These are phyloP conservation scores for Tenthredo notha DNA, from an alignment of 2,888 invertebrate species.

Conservation along the genomic window DNA sequence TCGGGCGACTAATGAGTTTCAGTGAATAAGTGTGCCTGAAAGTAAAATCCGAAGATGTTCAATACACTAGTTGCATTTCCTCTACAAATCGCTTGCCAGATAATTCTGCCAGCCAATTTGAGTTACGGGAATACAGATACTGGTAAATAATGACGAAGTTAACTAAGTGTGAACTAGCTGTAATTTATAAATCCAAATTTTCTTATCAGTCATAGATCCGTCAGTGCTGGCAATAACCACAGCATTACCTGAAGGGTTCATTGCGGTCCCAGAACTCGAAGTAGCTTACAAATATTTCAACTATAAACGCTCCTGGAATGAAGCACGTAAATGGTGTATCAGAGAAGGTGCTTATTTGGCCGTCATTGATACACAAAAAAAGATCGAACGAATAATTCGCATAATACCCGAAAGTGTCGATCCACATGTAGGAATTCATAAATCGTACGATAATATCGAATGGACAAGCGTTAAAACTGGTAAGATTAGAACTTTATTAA, in stretches of 20 bases:
- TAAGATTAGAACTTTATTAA: neutral
- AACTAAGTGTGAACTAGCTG: too few species aligned
- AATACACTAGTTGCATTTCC: neutral
- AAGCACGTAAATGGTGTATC: neutral
- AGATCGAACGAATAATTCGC: neutral
- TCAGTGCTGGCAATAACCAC: too few species aligned
- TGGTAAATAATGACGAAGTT: neutral
- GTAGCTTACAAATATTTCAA: neutral
- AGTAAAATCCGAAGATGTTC: neutral
- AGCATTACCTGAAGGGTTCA: too few species aligned
- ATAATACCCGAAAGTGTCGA: neutral
- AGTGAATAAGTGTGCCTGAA: neutral
- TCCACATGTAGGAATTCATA: constrained; percentile 2
- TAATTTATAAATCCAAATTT: too few species aligned
- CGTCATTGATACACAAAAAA: neutral
- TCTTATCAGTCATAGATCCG: too few species aligned
- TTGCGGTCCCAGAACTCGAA: neutral
- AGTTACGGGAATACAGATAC: neutral
- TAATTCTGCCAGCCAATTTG: neutral
- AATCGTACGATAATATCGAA: neutral
- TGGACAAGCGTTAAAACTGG: constrained; percentile 34
- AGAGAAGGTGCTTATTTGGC: neutral
- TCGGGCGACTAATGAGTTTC: too few species aligned
- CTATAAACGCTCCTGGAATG: neutral
- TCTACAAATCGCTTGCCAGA: constrained; percentile 22